phyloP scores from a whole-genome alignment of 2,888 invertebrate genomes.

The Cremastobaeus sp. region DNA sequence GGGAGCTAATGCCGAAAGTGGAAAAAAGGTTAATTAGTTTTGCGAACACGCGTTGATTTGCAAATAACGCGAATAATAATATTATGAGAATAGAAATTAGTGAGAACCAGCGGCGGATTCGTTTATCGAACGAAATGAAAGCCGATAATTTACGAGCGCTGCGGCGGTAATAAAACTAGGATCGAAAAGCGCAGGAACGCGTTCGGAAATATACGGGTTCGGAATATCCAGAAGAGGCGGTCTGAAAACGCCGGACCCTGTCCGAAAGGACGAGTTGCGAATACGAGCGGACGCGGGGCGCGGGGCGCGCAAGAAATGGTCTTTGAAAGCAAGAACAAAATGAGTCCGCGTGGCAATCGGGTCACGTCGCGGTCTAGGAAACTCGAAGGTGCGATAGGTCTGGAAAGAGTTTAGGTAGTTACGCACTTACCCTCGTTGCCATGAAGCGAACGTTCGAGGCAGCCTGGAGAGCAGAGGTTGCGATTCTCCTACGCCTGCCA shows the following conservation, averaged over 20 bases:
- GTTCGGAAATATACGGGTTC: slow-evolving; percentile 67
- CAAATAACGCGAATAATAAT: too few species aligned
- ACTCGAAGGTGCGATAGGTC: slow-evolving; percentile 52
- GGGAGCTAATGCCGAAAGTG: too few species aligned
- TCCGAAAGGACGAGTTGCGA: slow-evolving; percentile 55
- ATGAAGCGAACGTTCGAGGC: slow-evolving; percentile 57
- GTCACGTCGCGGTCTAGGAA: slow-evolving; percentile 58
- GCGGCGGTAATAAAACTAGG: slow-evolving; percentile 31
- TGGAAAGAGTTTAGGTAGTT: slow-evolving; percentile 59
- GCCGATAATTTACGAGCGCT: slow-evolving; percentile 45
- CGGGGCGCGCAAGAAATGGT: slow-evolving; percentile 39
- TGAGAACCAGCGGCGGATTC: slow-evolving; percentile 12
- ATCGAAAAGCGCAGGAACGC: slow-evolving; percentile 43
- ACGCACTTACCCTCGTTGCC: slow-evolving; percentile 61
- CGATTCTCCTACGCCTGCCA: slow-evolving; percentile 55
- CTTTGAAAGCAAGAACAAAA: slow-evolving; percentile 55
- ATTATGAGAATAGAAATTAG: background rate
- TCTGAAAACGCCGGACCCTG: slow-evolving; percentile 65
- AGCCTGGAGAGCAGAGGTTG: slow-evolving; percentile 45
- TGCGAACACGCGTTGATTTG: too few species aligned
- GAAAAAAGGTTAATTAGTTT: too few species aligned
- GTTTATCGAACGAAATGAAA: slow-evolving; percentile 46
- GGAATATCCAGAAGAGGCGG: slow-evolving; percentile 72
- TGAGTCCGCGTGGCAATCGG: slow-evolving; percentile 48
- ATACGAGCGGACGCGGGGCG: slow-evolving; percentile 4